Evolutionary conservation across 2,113 vertebrate species (phyloP).

Genomic region (Pseudopodoces humilis): DNA sequence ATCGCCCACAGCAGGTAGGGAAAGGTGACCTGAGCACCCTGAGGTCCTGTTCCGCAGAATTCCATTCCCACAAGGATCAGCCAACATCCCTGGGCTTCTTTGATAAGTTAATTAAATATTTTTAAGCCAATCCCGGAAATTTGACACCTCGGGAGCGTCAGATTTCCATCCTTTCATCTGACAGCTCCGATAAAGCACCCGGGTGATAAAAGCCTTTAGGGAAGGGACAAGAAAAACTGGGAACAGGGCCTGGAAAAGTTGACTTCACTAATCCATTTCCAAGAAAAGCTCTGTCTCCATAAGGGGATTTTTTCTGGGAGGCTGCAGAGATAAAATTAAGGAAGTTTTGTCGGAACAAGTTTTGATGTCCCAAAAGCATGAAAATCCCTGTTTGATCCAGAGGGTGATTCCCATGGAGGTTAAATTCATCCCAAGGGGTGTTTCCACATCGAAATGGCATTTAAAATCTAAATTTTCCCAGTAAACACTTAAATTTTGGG

Average conservation of each 20-base stretch:
- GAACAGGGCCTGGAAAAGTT: constrained; percentile 10
- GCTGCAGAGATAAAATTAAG: background rate
- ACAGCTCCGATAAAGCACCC: background rate
- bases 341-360: background rate
- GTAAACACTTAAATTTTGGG: rapidly evolving
- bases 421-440: background rate
- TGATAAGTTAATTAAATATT: background rate
- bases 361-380: background rate
- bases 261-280: background rate
- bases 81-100: background rate
- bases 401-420: background rate
- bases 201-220: background rate
- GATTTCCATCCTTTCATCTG: background rate
- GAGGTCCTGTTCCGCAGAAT: background rate
- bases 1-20: background rate
- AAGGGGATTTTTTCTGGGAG: background rate
- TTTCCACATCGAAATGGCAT: background rate
- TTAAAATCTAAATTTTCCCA: background rate
- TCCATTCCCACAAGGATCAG: background rate
- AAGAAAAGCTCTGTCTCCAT: background rate
- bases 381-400: background rate
- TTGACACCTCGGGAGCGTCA: background rate
- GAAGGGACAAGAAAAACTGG: background rate
- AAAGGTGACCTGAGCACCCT: background rate
- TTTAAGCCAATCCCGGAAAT: rapidly evolving